Evolutionary conservation across 2,888 invertebrate genomes (phyloP).

Genomic region (Entomobrya multifasciata): DNA sequence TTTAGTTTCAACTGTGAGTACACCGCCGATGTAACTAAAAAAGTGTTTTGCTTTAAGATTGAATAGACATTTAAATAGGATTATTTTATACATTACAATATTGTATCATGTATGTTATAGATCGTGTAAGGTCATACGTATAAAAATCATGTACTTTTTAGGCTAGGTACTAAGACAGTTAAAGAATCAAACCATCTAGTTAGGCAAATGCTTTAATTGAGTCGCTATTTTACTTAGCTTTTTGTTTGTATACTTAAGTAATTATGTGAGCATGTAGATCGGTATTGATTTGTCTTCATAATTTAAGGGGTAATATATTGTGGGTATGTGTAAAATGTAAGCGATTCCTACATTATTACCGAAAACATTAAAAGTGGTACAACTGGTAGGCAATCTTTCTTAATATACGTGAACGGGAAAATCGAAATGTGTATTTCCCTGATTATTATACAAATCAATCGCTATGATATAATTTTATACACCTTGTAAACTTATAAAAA

Average conservation of each 20-base stretch:
- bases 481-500: constrained; percentile 60
- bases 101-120: too few species aligned
- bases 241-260: constrained; percentile 5
- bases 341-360: constrained; percentile 12
- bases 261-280: background rate
- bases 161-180: too few species aligned
- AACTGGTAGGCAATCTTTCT: constrained; percentile 68
- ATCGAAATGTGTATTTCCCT: constrained; percentile 70
- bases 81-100: constrained; percentile 14
- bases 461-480: constrained; percentile 68
- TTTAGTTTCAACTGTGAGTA: background rate
- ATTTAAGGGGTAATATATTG: background rate
- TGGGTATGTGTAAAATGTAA: background rate
- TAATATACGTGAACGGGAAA: constrained; percentile 40
- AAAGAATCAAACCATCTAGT: too few species aligned
- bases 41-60: background rate
- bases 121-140: too few species aligned
- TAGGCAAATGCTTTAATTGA: background rate
- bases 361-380: constrained; percentile 54
- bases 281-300: background rate
- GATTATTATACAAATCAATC: constrained; percentile 34
- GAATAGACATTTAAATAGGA: background rate
- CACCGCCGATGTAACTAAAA: constrained; percentile 13
- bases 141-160: too few species aligned
- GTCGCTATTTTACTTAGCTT: background rate